phyloP scores from a whole-genome alignment of 1,140 invertebrate genomes.

The Pararge aegeria region DNA sequence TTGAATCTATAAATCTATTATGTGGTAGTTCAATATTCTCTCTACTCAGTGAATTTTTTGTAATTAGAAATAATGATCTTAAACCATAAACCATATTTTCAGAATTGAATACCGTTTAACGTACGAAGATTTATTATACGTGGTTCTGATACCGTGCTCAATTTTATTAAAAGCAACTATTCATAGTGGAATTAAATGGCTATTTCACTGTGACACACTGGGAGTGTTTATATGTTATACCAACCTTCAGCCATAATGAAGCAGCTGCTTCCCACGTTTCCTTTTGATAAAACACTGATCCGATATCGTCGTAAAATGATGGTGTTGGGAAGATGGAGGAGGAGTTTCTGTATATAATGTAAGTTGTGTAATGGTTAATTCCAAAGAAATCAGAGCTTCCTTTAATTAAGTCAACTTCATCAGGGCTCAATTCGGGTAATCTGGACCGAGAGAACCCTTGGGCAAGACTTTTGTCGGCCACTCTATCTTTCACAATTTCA shows the following conservation, averaged over 20 bases:
- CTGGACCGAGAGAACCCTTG: constrained; percentile 70
- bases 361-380: constrained; percentile 80
- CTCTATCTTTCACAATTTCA: constrained; percentile 73
- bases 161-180: no score
- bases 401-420: constrained; percentile 47
- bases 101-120: no score
- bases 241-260: constrained; percentile 38
- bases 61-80: no score
- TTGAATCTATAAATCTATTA: no score
- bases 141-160: no score
- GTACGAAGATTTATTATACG: no score
- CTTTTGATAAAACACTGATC: constrained; percentile 25
- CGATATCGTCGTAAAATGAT: constrained; percentile 48
- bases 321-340: constrained; percentile 33
- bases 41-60: no score
- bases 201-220: no score
- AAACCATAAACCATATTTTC: no score
- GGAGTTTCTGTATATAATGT: constrained; percentile 45
- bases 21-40: no score
- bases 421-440: constrained; percentile 62
- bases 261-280: constrained; percentile 34
- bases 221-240: no score
- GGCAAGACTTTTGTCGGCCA: constrained; percentile 72
- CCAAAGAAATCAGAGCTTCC: constrained; percentile 81
- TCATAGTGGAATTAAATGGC: no score